Percentiles rank a stretch among this genome's conserved stretches.
Evolutionary conservation across 2,888 invertebrate genomes (phyloP).

Genomic region (Troides helena): DNA sequence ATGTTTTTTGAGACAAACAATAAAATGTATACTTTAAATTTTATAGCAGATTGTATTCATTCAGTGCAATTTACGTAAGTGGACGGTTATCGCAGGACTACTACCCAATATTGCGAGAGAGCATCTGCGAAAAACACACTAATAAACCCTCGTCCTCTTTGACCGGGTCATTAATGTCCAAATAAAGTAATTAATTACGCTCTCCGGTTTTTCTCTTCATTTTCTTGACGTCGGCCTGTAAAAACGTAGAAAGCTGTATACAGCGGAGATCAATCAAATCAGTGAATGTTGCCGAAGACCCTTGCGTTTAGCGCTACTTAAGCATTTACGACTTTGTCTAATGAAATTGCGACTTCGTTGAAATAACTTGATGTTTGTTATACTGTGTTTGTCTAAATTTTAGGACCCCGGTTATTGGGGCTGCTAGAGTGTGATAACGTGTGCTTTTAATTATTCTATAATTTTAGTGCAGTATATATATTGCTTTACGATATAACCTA

Average conservation of each 20-base stretch:
- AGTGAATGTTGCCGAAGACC: slow-evolving; percentile 56
- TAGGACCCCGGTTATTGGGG: neutral
- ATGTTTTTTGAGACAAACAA: slow-evolving; percentile 29
- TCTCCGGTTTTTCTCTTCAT: slow-evolving; percentile 67
- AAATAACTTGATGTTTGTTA: slow-evolving; percentile 33
- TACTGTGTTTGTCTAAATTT: slow-evolving; percentile 24
- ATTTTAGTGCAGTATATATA: neutral
- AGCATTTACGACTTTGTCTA: slow-evolving; percentile 65
- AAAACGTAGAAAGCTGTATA: slow-evolving; percentile 63
- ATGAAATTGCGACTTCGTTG: slow-evolving; percentile 39
- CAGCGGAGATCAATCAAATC: slow-evolving; percentile 75
- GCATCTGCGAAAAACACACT: slow-evolving; percentile 53
- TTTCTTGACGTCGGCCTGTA: slow-evolving; percentile 67
- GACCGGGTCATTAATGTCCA: slow-evolving; percentile 76
- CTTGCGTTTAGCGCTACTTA: slow-evolving; percentile 61
- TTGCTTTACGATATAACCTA: slow-evolving; percentile 33
- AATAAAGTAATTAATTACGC: slow-evolving; percentile 79
- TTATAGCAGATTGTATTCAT: slow-evolving; percentile 25
- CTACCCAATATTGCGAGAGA: slow-evolving; percentile 28
- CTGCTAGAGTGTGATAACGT: slow-evolving; percentile 7
- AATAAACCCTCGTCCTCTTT: slow-evolving; percentile 71
- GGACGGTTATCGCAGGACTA: slow-evolving; percentile 17
- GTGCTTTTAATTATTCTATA: slow-evolving; percentile 1
- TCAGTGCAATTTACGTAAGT: slow-evolving; percentile 26
- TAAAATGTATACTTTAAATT: slow-evolving; percentile 26